These are phyloP conservation scores for Shinisaurus crocodilurus DNA, from an alignment of 2,113 vertebrate genomes.

Conservation along the genomic window DNA sequence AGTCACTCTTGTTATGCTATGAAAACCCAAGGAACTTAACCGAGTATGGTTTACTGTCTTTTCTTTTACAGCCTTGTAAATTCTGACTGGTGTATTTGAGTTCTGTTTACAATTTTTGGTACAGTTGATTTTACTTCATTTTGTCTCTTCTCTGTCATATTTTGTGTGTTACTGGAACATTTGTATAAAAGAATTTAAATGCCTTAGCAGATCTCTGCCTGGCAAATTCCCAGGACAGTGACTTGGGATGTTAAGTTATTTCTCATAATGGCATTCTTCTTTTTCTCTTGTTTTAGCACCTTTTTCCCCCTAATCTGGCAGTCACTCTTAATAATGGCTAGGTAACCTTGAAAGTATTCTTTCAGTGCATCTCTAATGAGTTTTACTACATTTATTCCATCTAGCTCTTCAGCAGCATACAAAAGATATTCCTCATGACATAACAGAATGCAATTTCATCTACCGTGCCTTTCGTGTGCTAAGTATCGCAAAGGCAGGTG, in stretches of 20 bases:
- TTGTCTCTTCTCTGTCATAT: neutral
- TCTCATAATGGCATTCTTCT: neutral
- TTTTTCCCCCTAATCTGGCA: neutral
- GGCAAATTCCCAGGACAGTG: neutral
- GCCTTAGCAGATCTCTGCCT: neutral
- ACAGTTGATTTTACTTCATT: neutral
- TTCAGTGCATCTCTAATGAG: constrained; percentile 22
- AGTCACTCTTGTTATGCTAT: neutral
- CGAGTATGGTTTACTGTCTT: neutral
- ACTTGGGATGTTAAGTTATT: neutral
- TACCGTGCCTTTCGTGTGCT: neutral
- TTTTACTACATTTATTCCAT: constrained; percentile 33
- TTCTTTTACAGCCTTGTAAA: neutral
- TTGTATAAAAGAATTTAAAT: neutral
- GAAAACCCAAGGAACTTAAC: neutral
- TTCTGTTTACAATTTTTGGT: constrained; percentile 14
- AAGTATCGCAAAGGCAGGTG: neutral
- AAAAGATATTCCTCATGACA: constrained; percentile 17
- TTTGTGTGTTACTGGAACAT: neutral
- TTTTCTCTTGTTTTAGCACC: constrained; percentile 2
- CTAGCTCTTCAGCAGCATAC: constrained; percentile 4
- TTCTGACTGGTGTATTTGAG: neutral
- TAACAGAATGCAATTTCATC: constrained; percentile 20
- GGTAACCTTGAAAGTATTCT: constrained; percentile 3
- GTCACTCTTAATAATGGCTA: neutral